Evolutionary conservation across 1,140 invertebrate species (phyloP).

Genomic region (Lerema accius): DNA sequence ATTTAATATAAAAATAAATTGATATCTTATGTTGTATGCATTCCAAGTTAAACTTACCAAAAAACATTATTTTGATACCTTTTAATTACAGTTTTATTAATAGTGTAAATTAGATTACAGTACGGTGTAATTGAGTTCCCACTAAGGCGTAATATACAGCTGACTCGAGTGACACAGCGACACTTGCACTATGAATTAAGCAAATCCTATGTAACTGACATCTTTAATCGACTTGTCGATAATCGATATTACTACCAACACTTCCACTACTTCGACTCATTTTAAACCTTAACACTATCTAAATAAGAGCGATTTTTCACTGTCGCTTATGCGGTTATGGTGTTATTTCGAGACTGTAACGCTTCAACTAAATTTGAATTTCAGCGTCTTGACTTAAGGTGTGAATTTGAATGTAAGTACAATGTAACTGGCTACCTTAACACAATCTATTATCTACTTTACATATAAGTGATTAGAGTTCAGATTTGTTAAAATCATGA

Average conservation of each 20-base stretch:
- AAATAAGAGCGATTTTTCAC: neutral
- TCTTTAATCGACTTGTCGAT: constrained; percentile 37
- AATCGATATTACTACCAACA: constrained; percentile 32
- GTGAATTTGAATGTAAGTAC: neutral
- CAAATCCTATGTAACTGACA: constrained; percentile 43
- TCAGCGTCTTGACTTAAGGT: neutral
- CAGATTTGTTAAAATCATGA: neutral
- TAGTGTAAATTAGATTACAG: neutral
- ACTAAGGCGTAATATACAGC: constrained; percentile 12
- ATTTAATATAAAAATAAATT: too few species aligned
- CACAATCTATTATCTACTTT: neutral
- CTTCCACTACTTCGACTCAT: neutral
- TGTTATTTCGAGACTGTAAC: neutral
- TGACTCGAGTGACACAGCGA: constrained; percentile 31
- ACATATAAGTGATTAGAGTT: neutral
- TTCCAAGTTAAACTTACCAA: too few species aligned
- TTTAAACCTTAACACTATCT: neutral
- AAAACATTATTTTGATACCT: too few species aligned
- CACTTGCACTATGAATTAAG: constrained; percentile 45
- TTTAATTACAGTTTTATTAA: too few species aligned
- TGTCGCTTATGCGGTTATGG: neutral
- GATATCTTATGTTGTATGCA: too few species aligned
- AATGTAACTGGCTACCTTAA: neutral
- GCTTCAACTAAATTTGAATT: neutral
- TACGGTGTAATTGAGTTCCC: neutral